A percentile compares a stretch with the other conserved stretches of the same genome.
Evolutionary conservation across 2,113 vertebrate genomes (phyloP).

Genomic region (Nothoprocta pentlandii): DNA sequence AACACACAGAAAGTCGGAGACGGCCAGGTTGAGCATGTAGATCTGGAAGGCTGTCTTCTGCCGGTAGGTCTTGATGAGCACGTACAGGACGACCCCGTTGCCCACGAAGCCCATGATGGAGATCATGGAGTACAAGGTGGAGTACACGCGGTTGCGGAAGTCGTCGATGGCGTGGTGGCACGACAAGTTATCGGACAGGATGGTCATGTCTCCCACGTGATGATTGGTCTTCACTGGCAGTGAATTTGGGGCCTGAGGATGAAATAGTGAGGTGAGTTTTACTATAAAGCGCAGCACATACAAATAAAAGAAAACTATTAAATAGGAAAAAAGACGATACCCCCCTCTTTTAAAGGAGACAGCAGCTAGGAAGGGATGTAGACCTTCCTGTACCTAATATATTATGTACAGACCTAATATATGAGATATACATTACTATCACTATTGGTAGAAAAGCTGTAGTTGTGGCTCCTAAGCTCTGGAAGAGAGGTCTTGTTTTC

Average conservation of each 20-base stretch:
- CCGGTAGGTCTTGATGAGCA: constrained; percentile 84
- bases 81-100: constrained; percentile 87
- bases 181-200: neutral
- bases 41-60: constrained; percentile 89
- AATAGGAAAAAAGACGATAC: neutral
- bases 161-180: constrained; percentile 85
- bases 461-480: neutral
- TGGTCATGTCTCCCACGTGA: neutral
- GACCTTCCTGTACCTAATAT: too few species aligned
- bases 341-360: accelerated
- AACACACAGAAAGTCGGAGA: constrained; percentile 92
- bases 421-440: neutral
- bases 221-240: neutral
- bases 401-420: neutral
- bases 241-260: neutral
- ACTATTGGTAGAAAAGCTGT: neutral
- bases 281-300: neutral
- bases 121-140: constrained; percentile 90
- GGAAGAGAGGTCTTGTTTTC: too few species aligned
- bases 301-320: neutral
- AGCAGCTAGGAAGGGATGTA: neutral
- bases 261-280: neutral
- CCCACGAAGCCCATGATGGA: constrained; percentile 88
- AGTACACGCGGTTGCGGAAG: constrained; percentile 93
- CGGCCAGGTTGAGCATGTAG: constrained; percentile 94